Conservation (phyloP, 2,888 invertebrate species). For the Agelastica alni region DNA sequence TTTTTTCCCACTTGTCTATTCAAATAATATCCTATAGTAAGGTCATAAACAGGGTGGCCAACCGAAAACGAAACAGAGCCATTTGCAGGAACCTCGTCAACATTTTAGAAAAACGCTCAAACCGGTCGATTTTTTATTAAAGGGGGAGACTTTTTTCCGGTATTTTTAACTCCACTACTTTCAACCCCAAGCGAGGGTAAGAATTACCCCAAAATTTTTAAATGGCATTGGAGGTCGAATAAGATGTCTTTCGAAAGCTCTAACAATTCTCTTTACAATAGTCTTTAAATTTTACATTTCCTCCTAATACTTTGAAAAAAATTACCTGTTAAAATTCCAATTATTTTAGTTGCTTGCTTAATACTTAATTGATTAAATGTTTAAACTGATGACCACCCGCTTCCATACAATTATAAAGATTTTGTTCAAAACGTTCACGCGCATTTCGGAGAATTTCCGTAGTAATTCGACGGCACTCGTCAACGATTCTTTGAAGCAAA, state of each 20-base stretch:
- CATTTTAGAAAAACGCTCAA: not conserved
- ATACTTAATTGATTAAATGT: too few species aligned
- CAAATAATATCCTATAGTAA: too few species aligned
- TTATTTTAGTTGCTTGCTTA: too few species aligned
- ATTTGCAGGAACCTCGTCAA: not conserved
- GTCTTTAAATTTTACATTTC: not conserved
- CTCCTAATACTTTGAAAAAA: too few species aligned
- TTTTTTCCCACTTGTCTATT: too few species aligned
- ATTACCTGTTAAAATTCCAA: too few species aligned
- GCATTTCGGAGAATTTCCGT: too few species aligned
- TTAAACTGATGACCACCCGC: too few species aligned
- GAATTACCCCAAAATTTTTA: not conserved
- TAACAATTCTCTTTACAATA: not conserved
- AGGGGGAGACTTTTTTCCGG: not conserved
- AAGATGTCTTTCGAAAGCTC: not conserved
- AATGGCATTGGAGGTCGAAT: not conserved
- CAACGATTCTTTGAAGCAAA: too few species aligned
- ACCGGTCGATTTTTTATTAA: not conserved
- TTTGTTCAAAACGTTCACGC: too few species aligned
- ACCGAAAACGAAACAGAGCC: not conserved
- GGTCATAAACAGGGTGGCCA: not conserved
- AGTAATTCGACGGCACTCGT: too few species aligned
- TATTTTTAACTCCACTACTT: not conserved
- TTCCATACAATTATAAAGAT: too few species aligned
- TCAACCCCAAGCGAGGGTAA: not conserved